A percentile compares a stretch with the other conserved stretches of the same genome.
phyloP scores from a whole-genome alignment of 2,797 vertebrate species.

The Sparus aurata region DNA sequence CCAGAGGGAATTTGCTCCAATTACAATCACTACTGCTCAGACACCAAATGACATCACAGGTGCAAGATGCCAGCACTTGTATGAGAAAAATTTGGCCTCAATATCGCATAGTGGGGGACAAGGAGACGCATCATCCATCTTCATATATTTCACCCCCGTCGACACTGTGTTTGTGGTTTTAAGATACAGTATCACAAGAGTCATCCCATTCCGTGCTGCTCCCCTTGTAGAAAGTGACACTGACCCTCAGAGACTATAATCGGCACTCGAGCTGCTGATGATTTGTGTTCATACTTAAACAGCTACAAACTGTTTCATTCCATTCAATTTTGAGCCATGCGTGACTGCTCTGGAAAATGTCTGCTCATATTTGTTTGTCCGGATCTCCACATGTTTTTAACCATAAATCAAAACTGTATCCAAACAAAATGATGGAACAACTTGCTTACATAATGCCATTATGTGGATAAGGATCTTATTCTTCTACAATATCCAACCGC shows the following conservation, averaged over 20 bases:
- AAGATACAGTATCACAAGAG: background rate
- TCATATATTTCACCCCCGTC: background rate
- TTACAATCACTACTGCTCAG: no score
- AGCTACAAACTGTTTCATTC: background rate
- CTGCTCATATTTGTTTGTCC: background rate
- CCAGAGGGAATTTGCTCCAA: no score
- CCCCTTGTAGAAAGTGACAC: background rate
- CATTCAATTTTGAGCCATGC: background rate
- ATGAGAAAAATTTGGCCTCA: no score
- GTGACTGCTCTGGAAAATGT: background rate
- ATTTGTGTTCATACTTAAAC: background rate
- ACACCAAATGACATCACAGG: no score
- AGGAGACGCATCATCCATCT: no score
- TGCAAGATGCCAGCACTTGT: no score
- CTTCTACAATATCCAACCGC: background rate
- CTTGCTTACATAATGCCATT: background rate
- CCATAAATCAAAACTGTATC: slow-evolving; percentile 5
- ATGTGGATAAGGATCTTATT: background rate
- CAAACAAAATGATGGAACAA: background rate
- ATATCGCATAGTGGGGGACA: no score
- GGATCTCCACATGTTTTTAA: background rate
- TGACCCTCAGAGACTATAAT: background rate
- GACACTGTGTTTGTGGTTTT: background rate
- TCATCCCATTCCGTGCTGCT: background rate
- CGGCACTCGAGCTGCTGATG: background rate